phyloP scores from a whole-genome alignment of 2,888 invertebrate species.

The Eubasilissa splendida region DNA sequence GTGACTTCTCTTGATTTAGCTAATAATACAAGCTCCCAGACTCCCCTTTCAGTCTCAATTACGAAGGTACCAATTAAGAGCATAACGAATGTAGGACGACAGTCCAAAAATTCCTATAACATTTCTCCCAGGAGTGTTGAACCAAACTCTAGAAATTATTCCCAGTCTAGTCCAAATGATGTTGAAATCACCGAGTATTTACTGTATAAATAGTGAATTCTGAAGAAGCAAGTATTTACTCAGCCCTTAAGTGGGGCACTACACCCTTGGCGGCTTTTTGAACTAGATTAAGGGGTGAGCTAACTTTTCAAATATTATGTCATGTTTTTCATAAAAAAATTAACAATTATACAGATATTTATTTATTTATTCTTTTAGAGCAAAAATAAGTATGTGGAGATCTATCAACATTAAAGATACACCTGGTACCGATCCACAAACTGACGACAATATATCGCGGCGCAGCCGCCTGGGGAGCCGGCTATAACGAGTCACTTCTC shows the following conservation, averaged over 20 bases:
- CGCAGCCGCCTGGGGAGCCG: too few relatives aligned
- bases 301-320: neutral
- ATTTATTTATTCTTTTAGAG: too few relatives aligned
- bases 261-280: neutral
- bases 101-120: neutral
- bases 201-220: constrained; percentile 4
- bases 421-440: too few relatives aligned
- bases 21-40: too few relatives aligned
- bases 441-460: too few relatives aligned
- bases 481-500: too few relatives aligned
- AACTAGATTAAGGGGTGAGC: neutral
- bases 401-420: too few relatives aligned
- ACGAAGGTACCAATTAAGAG: neutral
- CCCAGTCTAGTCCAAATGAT: neutral
- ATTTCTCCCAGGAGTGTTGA: neutral
- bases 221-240: neutral
- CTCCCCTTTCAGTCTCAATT: too few relatives aligned
- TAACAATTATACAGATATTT: too few relatives aligned
- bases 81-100: neutral
- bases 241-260: neutral
- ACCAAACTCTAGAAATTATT: constrained; percentile 1
- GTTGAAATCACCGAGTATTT: constrained; percentile 10
- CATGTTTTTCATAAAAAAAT: too few relatives aligned
- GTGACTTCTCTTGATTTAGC: too few relatives aligned
- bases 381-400: too few relatives aligned